A percentile compares a stretch with the other conserved stretches of the same genome.
These are phyloP conservation scores for Umimayanthus kanabou DNA, from an alignment of 92 coral and sea anemone species.

Conservation along the genomic window DNA sequence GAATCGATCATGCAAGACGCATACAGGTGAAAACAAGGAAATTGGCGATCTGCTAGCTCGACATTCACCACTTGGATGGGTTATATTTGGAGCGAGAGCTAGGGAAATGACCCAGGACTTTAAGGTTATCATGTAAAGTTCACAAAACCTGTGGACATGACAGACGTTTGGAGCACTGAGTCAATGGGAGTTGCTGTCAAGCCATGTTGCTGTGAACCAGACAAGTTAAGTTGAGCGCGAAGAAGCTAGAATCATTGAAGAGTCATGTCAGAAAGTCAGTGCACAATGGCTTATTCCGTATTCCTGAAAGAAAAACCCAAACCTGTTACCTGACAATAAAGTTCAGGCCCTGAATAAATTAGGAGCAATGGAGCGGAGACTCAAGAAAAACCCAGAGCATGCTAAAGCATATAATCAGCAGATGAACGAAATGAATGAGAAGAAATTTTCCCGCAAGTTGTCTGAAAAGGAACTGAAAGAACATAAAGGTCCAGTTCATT, in stretches of 20 bases:
- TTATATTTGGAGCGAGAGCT: conserved; percentile 60
- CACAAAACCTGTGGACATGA: conserved; percentile 31
- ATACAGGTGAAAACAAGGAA: conserved; percentile 65
- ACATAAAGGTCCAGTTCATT: conserved; percentile 62
- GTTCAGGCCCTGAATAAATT: conserved; percentile 53
- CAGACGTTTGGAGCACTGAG: conserved; percentile 43
- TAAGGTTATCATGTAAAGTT: conserved; percentile 27
- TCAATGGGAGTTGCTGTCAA: conserved; percentile 49
- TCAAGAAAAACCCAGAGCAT: conserved; percentile 45
- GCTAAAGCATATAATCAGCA: conserved; percentile 46
- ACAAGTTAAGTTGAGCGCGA: conserved; percentile 54
- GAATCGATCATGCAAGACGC: conserved; percentile 72
- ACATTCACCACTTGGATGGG: conserved; percentile 62
- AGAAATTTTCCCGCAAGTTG: conserved; percentile 27
- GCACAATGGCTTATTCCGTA: conserved; percentile 59
- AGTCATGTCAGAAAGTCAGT: conserved; percentile 48
- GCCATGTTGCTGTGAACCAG: conserved; percentile 41
- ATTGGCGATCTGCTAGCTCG: conserved; percentile 53
- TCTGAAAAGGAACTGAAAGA: conserved; percentile 32
- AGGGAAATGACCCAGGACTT: conserved; percentile 23
- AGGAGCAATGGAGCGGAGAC: conserved; percentile 8
- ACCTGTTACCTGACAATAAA: conserved; percentile 50
- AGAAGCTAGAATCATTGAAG: conserved; percentile 55
- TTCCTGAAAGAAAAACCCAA: conserved; percentile 62
- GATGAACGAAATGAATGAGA: too few species aligned